phyloP scores from a whole-genome alignment of 2,113 vertebrate genomes.

The Chunga burmeisteri region DNA sequence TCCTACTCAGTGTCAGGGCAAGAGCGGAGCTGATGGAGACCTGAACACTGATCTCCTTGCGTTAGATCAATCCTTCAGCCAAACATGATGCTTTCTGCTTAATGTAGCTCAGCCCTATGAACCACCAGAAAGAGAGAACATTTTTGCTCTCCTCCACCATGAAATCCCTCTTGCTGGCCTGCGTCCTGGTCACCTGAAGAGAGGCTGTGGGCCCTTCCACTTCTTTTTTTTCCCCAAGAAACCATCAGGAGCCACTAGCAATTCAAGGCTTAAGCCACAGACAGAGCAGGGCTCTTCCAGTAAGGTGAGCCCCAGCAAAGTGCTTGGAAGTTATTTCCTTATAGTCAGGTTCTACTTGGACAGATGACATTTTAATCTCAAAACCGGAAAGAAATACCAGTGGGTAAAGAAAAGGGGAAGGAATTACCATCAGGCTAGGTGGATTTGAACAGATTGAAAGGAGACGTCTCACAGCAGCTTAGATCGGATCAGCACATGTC shows the following conservation, averaged over 20 bases:
- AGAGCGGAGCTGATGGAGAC: not conserved
- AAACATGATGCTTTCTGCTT: not conserved
- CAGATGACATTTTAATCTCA: conserved; percentile 3
- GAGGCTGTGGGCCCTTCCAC: not conserved
- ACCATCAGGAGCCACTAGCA: not conserved
- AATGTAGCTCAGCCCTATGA: rapidly evolving
- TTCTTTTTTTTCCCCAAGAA: not conserved
- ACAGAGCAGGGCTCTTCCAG: not conserved
- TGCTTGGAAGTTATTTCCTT: not conserved
- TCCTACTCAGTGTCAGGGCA: not conserved
- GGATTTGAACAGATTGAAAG: not conserved
- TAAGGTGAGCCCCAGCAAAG: not conserved
- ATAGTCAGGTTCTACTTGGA: not conserved
- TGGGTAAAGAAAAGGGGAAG: not conserved
- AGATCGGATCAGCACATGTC: not conserved
- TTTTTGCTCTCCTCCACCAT: no score
- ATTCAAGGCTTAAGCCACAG: not conserved
- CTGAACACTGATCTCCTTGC: not conserved
- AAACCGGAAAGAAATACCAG: not conserved
- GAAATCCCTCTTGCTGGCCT: not conserved
- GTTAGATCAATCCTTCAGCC: not conserved
- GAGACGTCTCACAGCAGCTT: not conserved
- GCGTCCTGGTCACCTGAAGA: not conserved
- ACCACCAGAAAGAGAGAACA: rapidly evolving
- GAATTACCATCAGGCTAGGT: not conserved